Evolutionary conservation across 2,113 vertebrate species (phyloP).

Genomic region (Oncorhynchus tshawytscha): DNA sequence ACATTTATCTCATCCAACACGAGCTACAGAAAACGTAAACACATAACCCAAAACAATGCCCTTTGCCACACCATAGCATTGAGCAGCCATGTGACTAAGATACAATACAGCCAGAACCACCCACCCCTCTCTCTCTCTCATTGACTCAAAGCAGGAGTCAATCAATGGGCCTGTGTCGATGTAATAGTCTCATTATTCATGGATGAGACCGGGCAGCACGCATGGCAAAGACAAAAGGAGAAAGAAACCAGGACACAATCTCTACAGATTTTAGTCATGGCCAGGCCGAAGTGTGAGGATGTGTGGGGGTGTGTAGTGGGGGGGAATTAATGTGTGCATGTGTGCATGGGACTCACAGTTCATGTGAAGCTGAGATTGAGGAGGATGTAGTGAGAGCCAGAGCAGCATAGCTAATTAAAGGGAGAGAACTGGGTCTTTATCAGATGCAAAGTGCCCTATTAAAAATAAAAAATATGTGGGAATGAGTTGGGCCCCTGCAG

Average conservation of each 20-base stretch:
- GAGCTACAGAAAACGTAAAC: too few species aligned
- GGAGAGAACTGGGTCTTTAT: slow-evolving; percentile 29
- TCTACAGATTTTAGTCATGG: background rate
- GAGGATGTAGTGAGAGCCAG: slow-evolving; percentile 3
- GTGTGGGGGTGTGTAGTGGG: background rate
- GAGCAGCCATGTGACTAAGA: too few species aligned
- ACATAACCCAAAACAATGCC: too few species aligned
- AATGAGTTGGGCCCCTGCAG: slow-evolving; percentile 16
- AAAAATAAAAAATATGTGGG: slow-evolving; percentile 35
- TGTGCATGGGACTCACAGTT: background rate
- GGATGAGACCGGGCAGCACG: background rate
- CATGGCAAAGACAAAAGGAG: background rate
- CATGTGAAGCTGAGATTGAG: slow-evolving; percentile 2
- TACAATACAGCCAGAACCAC: too few species aligned
- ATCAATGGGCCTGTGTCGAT: background rate
- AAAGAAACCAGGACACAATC: background rate
- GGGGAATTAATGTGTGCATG: background rate
- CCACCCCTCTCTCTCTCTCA: too few species aligned
- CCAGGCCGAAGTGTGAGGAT: background rate
- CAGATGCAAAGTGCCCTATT: slow-evolving; percentile 42
- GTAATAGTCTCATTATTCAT: slow-evolving; percentile 5
- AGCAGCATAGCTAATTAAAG: slow-evolving; percentile 13
- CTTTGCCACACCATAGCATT: too few species aligned
- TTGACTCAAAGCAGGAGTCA: background rate
- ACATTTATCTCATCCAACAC: too few species aligned